phyloP scores from a whole-genome alignment of 2,888 invertebrate species.

The Eristalis tenax region DNA sequence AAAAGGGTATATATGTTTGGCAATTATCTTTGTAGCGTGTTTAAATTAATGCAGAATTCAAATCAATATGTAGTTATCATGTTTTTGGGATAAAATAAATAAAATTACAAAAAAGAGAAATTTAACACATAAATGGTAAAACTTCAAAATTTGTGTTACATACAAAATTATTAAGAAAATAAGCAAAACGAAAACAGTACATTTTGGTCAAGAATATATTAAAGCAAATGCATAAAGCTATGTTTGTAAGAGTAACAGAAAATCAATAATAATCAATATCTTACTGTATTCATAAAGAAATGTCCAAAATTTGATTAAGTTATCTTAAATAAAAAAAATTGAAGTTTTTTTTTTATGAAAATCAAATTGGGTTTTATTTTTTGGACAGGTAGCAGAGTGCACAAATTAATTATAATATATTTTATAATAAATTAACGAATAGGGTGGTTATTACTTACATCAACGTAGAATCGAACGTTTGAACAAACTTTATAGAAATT shows the following conservation, averaged over 20 bases:
- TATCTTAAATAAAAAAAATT: slow-evolving; percentile 70
- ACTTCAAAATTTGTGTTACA: slow-evolving; percentile 40
- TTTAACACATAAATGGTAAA: slow-evolving; percentile 36
- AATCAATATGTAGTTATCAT: slow-evolving; percentile 64
- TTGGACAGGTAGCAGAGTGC: no score
- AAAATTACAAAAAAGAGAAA: slow-evolving; percentile 21
- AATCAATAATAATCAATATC: slow-evolving; percentile 68
- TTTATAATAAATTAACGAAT: no score
- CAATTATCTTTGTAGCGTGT: slow-evolving; percentile 61
- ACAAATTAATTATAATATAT: background rate
- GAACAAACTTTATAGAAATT: no score
- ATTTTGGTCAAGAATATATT: slow-evolving; percentile 55
- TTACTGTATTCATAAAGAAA: slow-evolving; percentile 69
- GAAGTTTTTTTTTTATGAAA: slow-evolving; percentile 69
- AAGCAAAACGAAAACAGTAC: slow-evolving; percentile 31
- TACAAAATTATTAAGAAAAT: slow-evolving; percentile 7
- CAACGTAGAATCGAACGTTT: no score
- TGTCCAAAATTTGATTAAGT: slow-evolving; percentile 71
- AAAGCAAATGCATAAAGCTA: slow-evolving; percentile 52
- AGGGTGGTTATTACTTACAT: background rate
- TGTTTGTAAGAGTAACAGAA: slow-evolving; percentile 48
- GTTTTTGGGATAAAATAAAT: slow-evolving; percentile 70
- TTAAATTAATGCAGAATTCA: slow-evolving; percentile 47
- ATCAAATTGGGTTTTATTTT: slow-evolving; percentile 31
- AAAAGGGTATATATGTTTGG: slow-evolving; percentile 55